A percentile compares a stretch with the other conserved stretches of the same genome.
Evolutionary conservation across 2,888 invertebrate genomes (phyloP).

Genomic region (Lepidocyrtoides sp.): DNA sequence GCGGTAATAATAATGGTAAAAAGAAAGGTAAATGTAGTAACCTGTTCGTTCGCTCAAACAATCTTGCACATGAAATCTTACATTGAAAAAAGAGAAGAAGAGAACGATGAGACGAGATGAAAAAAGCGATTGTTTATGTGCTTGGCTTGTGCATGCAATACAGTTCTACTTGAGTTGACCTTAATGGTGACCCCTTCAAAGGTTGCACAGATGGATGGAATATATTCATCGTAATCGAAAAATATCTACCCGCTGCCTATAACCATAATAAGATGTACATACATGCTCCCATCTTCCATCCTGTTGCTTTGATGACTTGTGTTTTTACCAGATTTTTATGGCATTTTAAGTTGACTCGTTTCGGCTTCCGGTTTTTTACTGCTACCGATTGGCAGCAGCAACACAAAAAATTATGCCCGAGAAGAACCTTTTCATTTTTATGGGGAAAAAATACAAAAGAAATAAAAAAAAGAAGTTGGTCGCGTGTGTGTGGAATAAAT

Average conservation of each 20-base stretch:
- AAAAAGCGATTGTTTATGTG: conserved; percentile 40
- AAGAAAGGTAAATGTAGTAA: conserved; percentile 16
- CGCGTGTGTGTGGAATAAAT: conserved; percentile 28
- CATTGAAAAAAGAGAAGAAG: not conserved
- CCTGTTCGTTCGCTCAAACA: not conserved
- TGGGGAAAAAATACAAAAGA: not conserved
- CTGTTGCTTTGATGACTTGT: conserved; percentile 5
- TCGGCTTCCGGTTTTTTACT: conserved; percentile 74
- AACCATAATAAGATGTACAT: not conserved
- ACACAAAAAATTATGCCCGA: not conserved
- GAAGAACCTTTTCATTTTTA: not conserved
- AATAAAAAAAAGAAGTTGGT: not conserved
- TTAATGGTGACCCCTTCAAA: conserved; percentile 33
- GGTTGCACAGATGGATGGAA: conserved; percentile 23
- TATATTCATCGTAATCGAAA: too few relatives aligned
- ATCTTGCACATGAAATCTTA: conserved; percentile 41
- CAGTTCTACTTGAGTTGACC: conserved; percentile 47
- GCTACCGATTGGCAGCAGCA: not conserved
- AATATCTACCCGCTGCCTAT: too few relatives aligned
- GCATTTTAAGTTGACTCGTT: conserved; percentile 73
- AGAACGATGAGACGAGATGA: conserved; percentile 4
- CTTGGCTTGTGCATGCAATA: conserved; percentile 34
- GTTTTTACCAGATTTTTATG: conserved; percentile 67
- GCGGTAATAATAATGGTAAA: conserved; percentile 18
- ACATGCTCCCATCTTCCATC: not conserved